Percentiles rank a stretch among this genome's conserved stretches.
Evolutionary conservation across 2,888 invertebrate genomes (phyloP).

Genomic region (Zygogramma bicolorata): DNA sequence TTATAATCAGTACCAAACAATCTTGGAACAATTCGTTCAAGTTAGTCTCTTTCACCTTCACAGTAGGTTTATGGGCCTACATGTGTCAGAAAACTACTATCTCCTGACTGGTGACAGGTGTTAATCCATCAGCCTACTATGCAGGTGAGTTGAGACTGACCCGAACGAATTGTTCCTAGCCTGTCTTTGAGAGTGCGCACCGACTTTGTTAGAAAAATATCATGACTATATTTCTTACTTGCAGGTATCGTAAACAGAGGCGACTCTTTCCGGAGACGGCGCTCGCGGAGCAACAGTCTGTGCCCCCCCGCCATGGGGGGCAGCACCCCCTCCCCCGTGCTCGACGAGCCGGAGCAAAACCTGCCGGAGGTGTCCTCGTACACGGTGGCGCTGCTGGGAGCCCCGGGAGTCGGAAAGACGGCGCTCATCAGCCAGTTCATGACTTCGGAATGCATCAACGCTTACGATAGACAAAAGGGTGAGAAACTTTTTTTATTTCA

Average conservation of each 20-base stretch:
- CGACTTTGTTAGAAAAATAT: too few species aligned
- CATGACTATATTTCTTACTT: too few species aligned
- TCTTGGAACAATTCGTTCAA: too few species aligned
- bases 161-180: too few species aligned
- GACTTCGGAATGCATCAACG: slow-evolving; percentile 94
- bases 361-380: slow-evolving; percentile 68
- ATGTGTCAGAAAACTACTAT: too few species aligned
- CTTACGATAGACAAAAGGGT: slow-evolving; percentile 90
- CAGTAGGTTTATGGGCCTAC: too few species aligned
- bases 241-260: slow-evolving; percentile 93
- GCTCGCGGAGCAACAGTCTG: slow-evolving; percentile 86
- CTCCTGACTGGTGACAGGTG: too few species aligned
- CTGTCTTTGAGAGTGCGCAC: too few species aligned
- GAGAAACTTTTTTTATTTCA: slow-evolving; percentile 40
- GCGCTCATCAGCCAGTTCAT: slow-evolving; percentile 90
- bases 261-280: slow-evolving; percentile 89
- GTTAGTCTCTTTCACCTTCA: too few species aligned
- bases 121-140: too few species aligned
- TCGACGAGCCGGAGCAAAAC: slow-evolving; percentile 69
- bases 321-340: slow-evolving; percentile 62
- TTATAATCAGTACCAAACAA: too few species aligned
- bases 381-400: slow-evolving; percentile 82
- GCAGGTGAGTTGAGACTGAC: too few species aligned
- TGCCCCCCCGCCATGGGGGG: slow-evolving; percentile 70
- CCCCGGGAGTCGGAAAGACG: slow-evolving; percentile 86